A percentile compares a stretch with the other conserved stretches of the same genome.
These are phyloP conservation scores for Spongilla lacustris DNA, from an alignment of 37 sponge, comb jelly and placozoan species.

Conservation along the genomic window DNA sequence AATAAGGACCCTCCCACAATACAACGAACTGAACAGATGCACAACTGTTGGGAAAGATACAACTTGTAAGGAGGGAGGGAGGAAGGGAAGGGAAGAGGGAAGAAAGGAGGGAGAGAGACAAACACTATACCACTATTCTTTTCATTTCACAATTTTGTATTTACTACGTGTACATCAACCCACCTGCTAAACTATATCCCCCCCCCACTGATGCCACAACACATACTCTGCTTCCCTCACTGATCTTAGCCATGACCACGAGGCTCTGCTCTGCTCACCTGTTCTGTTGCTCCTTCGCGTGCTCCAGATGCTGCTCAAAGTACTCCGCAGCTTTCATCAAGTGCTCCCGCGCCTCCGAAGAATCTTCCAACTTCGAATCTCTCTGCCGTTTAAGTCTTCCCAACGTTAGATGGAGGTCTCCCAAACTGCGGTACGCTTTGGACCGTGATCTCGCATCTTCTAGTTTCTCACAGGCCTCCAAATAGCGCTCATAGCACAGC, in stretches of 20 bases:
- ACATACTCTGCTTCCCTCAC: too few relatives aligned
- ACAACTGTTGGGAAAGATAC: too few relatives aligned
- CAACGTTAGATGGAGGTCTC: constrained; percentile 79
- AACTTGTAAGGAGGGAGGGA: too few relatives aligned
- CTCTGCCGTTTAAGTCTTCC: constrained; percentile 61
- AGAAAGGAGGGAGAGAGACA: too few relatives aligned
- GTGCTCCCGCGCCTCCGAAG: constrained; percentile 66
- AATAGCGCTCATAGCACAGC: constrained; percentile 78
- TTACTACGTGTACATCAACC: not conserved
- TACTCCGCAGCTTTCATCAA: constrained; percentile 62
- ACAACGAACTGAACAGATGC: too few relatives aligned
- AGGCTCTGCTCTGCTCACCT: too few relatives aligned
- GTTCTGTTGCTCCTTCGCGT: constrained; percentile 55
- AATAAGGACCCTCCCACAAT: too few relatives aligned
- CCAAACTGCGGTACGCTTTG: constrained; percentile 87
- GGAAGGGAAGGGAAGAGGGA: too few relatives aligned
- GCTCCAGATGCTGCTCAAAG: constrained; percentile 70
- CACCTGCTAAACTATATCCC: not conserved
- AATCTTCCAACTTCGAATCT: constrained; percentile 38
- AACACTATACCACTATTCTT: too few relatives aligned
- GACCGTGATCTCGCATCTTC: constrained; percentile 59
- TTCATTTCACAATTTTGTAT: too few relatives aligned
- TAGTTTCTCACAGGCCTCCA: constrained; percentile 65
- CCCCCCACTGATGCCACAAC: not conserved
- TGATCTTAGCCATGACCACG: too few relatives aligned